Percentiles rank a stretch among this genome's conserved stretches.
These are phyloP conservation scores for Eriocheir sinensis DNA, from an alignment of 1,140 invertebrate genomes.

Conservation along the genomic window DNA sequence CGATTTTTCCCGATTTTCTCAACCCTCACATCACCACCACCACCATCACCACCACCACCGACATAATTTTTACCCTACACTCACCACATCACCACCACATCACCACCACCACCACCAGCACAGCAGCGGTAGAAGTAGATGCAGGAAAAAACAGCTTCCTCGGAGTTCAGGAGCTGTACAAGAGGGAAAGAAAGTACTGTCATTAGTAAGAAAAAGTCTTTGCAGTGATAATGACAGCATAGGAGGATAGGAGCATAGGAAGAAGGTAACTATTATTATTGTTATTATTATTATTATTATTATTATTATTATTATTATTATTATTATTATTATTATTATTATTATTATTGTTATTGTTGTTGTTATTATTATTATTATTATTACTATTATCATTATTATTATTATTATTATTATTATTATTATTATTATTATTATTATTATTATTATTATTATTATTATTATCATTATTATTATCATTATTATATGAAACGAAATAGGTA, in stretches of 20 bases:
- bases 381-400: neutral
- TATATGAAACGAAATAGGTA: too few species aligned
- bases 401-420: too few species aligned
- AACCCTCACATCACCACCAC: neutral
- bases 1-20: neutral
- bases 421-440: neutral
- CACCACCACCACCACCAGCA: neutral
- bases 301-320: neutral
- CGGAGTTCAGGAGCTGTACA: neutral
- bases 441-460: neutral
- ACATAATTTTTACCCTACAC: too few species aligned
- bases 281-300: neutral
- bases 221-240: too few species aligned
- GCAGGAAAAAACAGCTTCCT: neutral
- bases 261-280: neutral
- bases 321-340: too few species aligned
- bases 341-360: neutral
- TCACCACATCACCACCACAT: neutral
- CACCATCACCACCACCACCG: conserved; percentile 10
- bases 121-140: neutral
- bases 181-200: conserved; percentile 49
- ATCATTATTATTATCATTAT: too few species aligned
- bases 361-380: neutral
- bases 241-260: neutral
- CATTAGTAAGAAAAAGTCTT: too few species aligned